Evolutionary conservation across 2,888 invertebrate species (phyloP).

Genomic region (Crioceris asparagi): DNA sequence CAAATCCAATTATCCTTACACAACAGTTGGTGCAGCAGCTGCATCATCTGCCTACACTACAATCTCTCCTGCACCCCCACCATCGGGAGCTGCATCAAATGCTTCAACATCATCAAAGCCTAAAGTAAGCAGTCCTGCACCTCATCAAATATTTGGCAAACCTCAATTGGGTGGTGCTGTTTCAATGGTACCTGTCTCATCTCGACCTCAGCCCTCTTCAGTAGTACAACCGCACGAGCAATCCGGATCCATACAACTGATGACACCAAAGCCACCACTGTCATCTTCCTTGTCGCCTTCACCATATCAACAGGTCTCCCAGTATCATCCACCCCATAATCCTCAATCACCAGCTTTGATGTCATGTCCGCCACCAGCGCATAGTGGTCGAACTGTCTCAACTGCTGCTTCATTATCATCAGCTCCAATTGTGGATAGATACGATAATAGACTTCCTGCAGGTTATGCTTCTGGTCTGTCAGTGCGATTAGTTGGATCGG

Average conservation of each 20-base stretch:
- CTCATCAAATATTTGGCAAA: slow-evolving; percentile 64
- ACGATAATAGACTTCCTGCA: slow-evolving; percentile 18
- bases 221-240: slow-evolving; percentile 1
- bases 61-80: slow-evolving; percentile 10
- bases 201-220: slow-evolving; percentile 29
- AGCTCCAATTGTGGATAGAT: slow-evolving; percentile 15
- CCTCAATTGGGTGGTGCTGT: slow-evolving; percentile 41
- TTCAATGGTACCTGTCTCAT: slow-evolving; percentile 45
- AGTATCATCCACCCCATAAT: slow-evolving; percentile 38
- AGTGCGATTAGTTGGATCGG: slow-evolving; percentile 38
- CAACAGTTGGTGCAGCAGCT: slow-evolving; percentile 38
- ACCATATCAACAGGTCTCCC: slow-evolving; percentile 40
- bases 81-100: background rate
- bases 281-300: slow-evolving; percentile 40
- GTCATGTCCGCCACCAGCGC: slow-evolving; percentile 42
- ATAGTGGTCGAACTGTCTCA: slow-evolving; percentile 33
- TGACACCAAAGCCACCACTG: slow-evolving; percentile 44
- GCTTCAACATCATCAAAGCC: slow-evolving; percentile 49
- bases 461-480: slow-evolving; percentile 29
- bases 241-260: slow-evolving; percentile 42
- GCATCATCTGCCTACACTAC: slow-evolving; percentile 33
- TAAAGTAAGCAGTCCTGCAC: slow-evolving; percentile 68
- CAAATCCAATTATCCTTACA: slow-evolving; percentile 36
- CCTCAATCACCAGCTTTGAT: slow-evolving; percentile 32
- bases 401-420: slow-evolving; percentile 4